Percentiles rank a stretch among this genome's conserved stretches.
phyloP scores from a whole-genome alignment of 1,140 invertebrate species.

The Zophobas atratus region DNA sequence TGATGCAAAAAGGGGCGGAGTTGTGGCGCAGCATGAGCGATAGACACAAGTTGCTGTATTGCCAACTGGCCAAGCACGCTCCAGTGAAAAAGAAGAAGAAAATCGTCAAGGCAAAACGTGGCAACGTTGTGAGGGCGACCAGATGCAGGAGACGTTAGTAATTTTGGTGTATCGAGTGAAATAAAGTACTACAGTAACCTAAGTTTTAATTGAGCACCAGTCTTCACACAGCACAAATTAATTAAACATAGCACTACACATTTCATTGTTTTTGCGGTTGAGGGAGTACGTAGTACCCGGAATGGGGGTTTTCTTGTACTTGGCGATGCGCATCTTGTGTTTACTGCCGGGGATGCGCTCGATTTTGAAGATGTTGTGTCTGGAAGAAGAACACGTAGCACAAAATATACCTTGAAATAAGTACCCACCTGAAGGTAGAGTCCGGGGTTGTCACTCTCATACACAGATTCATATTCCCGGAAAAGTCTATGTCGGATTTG shows the following conservation, averaged over 20 bases:
- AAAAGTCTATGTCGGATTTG: slow-evolving; percentile 86
- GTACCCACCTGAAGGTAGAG: slow-evolving; percentile 75
- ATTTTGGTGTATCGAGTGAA: not conserved
- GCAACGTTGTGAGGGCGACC: not conserved
- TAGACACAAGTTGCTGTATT: not conserved
- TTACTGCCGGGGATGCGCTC: slow-evolving; percentile 80
- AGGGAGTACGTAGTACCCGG: slow-evolving; percentile 83
- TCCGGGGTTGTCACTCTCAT: slow-evolving; percentile 85
- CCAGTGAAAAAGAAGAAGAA: not conserved
- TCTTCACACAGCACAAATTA: slow-evolving; percentile 50
- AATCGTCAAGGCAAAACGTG: not conserved
- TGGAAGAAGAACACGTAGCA: slow-evolving; percentile 64
- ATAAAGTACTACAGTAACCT: slow-evolving; percentile 5
- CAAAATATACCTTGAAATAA: slow-evolving; percentile 1
- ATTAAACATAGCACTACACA: slow-evolving; percentile 72
- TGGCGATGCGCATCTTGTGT: slow-evolving; percentile 75
- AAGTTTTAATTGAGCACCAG: slow-evolving; percentile 30
- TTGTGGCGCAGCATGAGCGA: not conserved
- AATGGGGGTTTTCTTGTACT: slow-evolving; percentile 69
- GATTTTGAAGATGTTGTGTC: slow-evolving; percentile 78
- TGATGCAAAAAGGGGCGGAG: not conserved
- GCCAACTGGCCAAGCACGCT: not conserved
- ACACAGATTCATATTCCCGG: slow-evolving; percentile 82
- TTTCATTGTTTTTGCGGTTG: slow-evolving; percentile 86
- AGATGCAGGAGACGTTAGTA: not conserved